A percentile compares a stretch with the other conserved stretches of the same genome.
Conservation (phyloP, 2,888 invertebrate species). For the Schizotus pectinicornis region DNA sequence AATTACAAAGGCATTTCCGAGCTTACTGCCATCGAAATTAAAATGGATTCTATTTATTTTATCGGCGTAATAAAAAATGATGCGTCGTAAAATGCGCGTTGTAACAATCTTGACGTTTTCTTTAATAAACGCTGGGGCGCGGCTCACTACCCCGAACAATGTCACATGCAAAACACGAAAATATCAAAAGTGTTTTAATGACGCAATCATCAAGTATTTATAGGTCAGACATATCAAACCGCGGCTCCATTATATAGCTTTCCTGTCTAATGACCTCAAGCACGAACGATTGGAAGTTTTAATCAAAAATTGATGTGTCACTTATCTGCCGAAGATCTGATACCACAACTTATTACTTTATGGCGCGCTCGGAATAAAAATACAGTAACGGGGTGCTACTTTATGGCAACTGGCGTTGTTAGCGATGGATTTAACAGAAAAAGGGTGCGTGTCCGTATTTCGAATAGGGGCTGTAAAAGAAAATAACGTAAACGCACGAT, state of each 20-base stretch:
- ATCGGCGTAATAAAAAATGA: conserved; percentile 31
- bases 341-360: too few relatives aligned
- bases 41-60: conserved; percentile 33
- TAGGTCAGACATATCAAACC: too few relatives aligned
- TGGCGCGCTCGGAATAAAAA: conserved; percentile 8
- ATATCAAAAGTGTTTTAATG: too few relatives aligned
- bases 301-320: too few relatives aligned
- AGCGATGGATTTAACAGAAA: conserved; percentile 5
- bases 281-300: too few relatives aligned
- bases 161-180: too few relatives aligned
- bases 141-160: too few relatives aligned
- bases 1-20: conserved; percentile 29
- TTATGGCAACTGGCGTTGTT: conserved; percentile 9
- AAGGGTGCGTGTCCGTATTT: conserved; percentile 13
- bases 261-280: too few relatives aligned
- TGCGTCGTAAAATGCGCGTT: conserved; percentile 29
- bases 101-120: conserved; percentile 30
- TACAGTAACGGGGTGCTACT: conserved; percentile 18
- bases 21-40: conserved; percentile 28
- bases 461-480: conserved; percentile 13
- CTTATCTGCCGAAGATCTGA: too few relatives aligned
- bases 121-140: conserved; percentile 16
- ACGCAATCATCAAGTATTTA: too few relatives aligned
- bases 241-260: too few relatives aligned
- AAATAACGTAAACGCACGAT: conserved; percentile 3